Evolutionary conservation across 2,888 invertebrate species (phyloP).

Genomic region (Papilio gigon): DNA sequence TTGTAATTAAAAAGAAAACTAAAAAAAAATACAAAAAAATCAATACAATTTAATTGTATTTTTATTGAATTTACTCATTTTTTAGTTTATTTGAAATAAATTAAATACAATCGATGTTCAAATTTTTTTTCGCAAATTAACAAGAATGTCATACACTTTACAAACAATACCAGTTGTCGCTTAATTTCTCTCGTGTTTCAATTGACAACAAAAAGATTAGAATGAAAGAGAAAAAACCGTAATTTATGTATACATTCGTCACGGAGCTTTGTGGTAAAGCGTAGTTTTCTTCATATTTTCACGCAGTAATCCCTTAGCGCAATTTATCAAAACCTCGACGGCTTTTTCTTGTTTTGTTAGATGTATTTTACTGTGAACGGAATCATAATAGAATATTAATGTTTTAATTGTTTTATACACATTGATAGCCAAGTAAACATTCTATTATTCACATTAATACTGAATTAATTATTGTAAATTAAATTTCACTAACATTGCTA

Average conservation of each 20-base stretch:
- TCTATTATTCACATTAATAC: neutral
- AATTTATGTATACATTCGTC: conserved; percentile 57
- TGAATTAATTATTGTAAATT: neutral
- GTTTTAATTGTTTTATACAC: neutral
- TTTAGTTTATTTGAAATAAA: no score
- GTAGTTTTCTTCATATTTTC: conserved; percentile 71
- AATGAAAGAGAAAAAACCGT: conserved; percentile 16
- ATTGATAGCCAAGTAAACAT: neutral
- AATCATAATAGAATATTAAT: conserved; percentile 41
- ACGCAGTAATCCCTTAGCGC: conserved; percentile 65
- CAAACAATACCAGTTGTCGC: neutral
- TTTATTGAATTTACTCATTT: no score
- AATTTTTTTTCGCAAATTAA: no score
- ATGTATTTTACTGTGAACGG: conserved; percentile 32
- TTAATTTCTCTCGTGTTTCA: conserved; percentile 1
- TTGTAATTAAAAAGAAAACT: neutral
- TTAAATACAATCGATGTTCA: no score
- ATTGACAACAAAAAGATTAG: conserved; percentile 13
- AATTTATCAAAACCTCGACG: conserved; percentile 64
- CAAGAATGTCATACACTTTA: no score
- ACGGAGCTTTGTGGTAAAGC: conserved; percentile 67
- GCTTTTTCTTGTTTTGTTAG: conserved; percentile 35
- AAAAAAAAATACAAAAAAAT: neutral
- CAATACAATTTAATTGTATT: no score
- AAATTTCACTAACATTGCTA: neutral